Percentiles rank a stretch among this genome's conserved stretches.
Conservation (phyloP, 2,113 vertebrate species). For the Percina caprodes region DNA sequence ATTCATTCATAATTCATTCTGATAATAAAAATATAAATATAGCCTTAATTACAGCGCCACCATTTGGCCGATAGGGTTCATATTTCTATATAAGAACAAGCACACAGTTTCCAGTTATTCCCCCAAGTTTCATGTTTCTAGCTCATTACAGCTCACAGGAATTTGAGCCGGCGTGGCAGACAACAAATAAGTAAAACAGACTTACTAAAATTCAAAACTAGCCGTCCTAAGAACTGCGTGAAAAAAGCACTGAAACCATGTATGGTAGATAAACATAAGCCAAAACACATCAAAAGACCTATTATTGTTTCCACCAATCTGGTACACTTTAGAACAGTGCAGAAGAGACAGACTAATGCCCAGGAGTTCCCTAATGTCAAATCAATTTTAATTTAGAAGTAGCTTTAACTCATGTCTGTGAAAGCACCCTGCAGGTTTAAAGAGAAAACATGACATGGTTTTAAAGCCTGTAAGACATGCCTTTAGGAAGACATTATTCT, state of each 20-base stretch:
- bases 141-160: too few species aligned
- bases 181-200: too few species aligned
- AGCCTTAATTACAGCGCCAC: too few species aligned
- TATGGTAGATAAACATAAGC: conserved; percentile 4
- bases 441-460: conserved; percentile 31
- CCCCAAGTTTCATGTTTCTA: too few species aligned
- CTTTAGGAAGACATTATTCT: conserved; percentile 36
- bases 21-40: conserved; percentile 6
- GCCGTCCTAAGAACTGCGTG: neutral
- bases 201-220: neutral
- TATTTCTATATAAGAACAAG: too few species aligned
- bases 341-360: conserved; percentile 60
- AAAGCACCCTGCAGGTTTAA: conserved; percentile 51
- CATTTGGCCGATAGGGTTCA: too few species aligned
- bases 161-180: too few species aligned
- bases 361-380: conserved; percentile 66
- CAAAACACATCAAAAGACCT: conserved; percentile 34
- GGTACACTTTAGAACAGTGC: conserved; percentile 46
- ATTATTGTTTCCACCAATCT: conserved; percentile 32
- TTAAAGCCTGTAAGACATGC: conserved; percentile 26
- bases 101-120: too few species aligned
- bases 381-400: conserved; percentile 77
- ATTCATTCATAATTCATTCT: neutral
- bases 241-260: neutral
- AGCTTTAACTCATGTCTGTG: conserved; percentile 65